A percentile compares a stretch with the other conserved stretches of the same genome.
phyloP scores from a whole-genome alignment of 2,797 vertebrate species.

The Neostethus bicornis region DNA sequence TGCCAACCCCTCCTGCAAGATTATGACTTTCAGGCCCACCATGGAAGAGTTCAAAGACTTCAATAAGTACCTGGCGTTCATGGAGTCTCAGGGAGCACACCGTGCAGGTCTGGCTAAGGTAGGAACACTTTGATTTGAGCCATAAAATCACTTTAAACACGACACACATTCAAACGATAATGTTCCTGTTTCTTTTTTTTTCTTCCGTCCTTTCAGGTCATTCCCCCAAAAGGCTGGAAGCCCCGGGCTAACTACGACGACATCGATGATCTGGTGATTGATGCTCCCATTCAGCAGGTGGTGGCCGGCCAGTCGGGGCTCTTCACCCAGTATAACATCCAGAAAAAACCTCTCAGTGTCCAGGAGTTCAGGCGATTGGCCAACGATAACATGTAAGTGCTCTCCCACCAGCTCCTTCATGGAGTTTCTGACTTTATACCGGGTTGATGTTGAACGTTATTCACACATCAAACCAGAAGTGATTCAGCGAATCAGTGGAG shows the following conservation, averaged over 20 bases:
- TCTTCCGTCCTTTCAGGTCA: slow-evolving; percentile 80
- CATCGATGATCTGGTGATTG: slow-evolving; percentile 93
- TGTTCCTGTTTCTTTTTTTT: background rate
- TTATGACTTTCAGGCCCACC: slow-evolving; percentile 96
- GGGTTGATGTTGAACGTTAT: too few relatives aligned
- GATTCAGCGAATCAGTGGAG: too few relatives aligned
- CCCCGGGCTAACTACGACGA: slow-evolving; percentile 92
- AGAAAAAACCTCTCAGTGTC: slow-evolving; percentile 94
- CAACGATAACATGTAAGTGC: slow-evolving; percentile 92
- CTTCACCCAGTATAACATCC: slow-evolving; percentile 96
- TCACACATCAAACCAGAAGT: too few relatives aligned
- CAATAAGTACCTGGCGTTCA: slow-evolving; percentile 92
- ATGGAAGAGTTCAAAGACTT: slow-evolving; percentile 96
- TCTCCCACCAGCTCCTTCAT: too few relatives aligned
- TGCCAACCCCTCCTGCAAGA: slow-evolving; percentile 94
- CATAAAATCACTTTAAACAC: too few relatives aligned
- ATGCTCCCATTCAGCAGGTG: slow-evolving; percentile 96
- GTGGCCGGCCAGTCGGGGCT: slow-evolving; percentile 94
- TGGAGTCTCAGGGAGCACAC: slow-evolving; percentile 97
- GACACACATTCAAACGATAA: too few relatives aligned
- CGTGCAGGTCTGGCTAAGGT: slow-evolving; percentile 97
- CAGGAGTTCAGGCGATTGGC: slow-evolving; percentile 93
- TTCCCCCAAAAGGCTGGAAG: slow-evolving; percentile 93
- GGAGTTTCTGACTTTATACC: too few relatives aligned
- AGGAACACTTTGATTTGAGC: slow-evolving; percentile 13